Evolutionary conservation across 2,888 invertebrate species (phyloP), one percentile per base, ranked within the genome.

Genomic region (Spodoptera picta): DNA sequence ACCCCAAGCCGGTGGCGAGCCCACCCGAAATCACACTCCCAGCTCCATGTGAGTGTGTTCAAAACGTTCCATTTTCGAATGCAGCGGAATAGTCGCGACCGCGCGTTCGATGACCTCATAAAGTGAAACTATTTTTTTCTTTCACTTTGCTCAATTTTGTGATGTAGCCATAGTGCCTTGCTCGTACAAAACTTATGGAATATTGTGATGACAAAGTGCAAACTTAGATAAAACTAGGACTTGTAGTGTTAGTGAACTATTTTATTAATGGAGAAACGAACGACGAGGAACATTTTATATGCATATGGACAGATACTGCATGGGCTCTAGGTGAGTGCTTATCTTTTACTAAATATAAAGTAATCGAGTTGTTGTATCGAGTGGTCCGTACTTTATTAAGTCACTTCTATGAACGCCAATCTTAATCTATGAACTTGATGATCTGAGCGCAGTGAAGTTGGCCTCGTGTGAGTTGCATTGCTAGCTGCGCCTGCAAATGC

Each of bases 391-490:
- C 78, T 79, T 79, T 77, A 76, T 79, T 80, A 69, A 69, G 82
- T 81, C 80, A 73, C 79, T 86, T 84, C 84, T 85, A 84, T 83
- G 87, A 85, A 89, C 85, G 92, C 90, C 92, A 92, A 90, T 93
- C 91, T 87, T 92, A 92, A 92, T 94, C 93, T 93, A 92, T 94
- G 94, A 94, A 93, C 93, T 94, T 93, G 93, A 92, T 93, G 94
- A 92, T 92, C 92, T 90, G 81, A 88, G 75, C 82, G 79, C 59
- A 58, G 79, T 83, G 94, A 94, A 92, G 90, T 88, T 86, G 66
- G 84, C 75, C 27, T 75, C 89, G 77, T 79, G 82, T 84, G 79
- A 78, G 82, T 77, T 90, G 92, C 93, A 93, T 90, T 92, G 90
- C 90, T 87, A 87, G 86, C 83, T 87, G 91, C 85, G 88, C 79